Base-by-base conservation (phyloP, 1,140 invertebrate genomes). In the Brachionus manjavacas region DNA sequence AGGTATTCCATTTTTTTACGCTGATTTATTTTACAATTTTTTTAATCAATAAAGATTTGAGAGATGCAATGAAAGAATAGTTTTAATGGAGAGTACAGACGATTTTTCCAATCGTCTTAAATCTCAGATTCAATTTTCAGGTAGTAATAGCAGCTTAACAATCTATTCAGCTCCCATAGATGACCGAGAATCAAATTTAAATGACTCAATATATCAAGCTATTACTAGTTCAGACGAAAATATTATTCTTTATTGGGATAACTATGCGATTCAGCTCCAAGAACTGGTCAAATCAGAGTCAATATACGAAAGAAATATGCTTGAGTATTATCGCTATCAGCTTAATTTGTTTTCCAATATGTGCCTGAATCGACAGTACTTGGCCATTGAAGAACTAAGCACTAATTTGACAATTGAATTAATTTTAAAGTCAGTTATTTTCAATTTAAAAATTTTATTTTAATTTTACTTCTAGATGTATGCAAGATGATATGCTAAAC, bases 281-380 rank as follows among this genome's bases (percentile, higher is more conserved):
- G 79, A 81, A 43, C 28, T 81, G 12, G 79, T 81, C 16, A 81
- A 81, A 64, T 81, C 79, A 12, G 41, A 81, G 11, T 81, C 52
- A 23, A 81, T 64, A 55, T 81, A 81, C 64, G 79, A 81, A 64
- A 35, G 52, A 60, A 70, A 84, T 60, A 85, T 76, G 23, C 52
- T 81, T 39, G 79, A 81, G 35, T 84, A 68, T n/a, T 78, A 46
- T 39, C 70, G 96, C 83, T 96, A 99, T 91, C 97, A 99, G 90
- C 91, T 99, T 68, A 96, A 99, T 91, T 91, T 99, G 52, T 99
- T 99, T 89, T 98, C 97, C 52, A 97, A 99, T 90, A 99, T 99
- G 97, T 99, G 98, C 89, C 91, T 99, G 79, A 98, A 99, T 90
- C 91, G 98, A 80, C 97, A 99, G 88, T 99, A 99, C 90, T 91